Evolutionary conservation across 2,113 vertebrate genomes (phyloP), one percentile per base, ranked within the genome.

Genomic region (Sardina pilchardus): DNA sequence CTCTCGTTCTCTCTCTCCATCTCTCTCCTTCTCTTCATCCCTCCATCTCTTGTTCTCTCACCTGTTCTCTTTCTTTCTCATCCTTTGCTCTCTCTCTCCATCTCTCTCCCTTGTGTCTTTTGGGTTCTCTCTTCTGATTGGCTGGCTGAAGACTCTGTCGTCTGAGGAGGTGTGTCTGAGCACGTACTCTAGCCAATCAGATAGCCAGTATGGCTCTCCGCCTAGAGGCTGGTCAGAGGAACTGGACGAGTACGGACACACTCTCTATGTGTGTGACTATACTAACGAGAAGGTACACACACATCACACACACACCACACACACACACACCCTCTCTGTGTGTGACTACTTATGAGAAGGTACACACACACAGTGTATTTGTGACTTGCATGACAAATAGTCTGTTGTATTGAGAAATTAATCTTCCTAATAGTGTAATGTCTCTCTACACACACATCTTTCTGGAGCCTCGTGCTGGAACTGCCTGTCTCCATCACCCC

Each of bases 261-360:
- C 95, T 88, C 95, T 99, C 91, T 99, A 99, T 96, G 95, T 97
- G 95, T 98, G 96, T 96, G 96, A 98, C 94, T 96, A 96, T 95
- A 99, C 97, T 94, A 97, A 98, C 89, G 97, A 99, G 96, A 99
- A 99, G 97, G 97, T 98, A 98, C 95, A 39, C 34, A 19, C 86
- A 85, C 24, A 63, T n/a, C 53, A 59, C 53, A 59, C 53, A 59
- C 53, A 21, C 24, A 63, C 19, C 53, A 59, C 53, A 21, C 24
- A 63, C 19, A 63, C 24, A 92, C 97, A 97, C 90, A 98, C 95
- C 88, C 95, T 99, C 91, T 99, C 98, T 96, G 95, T 97, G 95
- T 98, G 96, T 96, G 96, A 98, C 94, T 96, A 99, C 97, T 94
- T 97, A 98, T 90, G 97, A 99, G 96, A 99, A 99, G 97, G 97